phyloP scores from a whole-genome alignment of 2,888 invertebrate genomes.

The Leucania comma region DNA sequence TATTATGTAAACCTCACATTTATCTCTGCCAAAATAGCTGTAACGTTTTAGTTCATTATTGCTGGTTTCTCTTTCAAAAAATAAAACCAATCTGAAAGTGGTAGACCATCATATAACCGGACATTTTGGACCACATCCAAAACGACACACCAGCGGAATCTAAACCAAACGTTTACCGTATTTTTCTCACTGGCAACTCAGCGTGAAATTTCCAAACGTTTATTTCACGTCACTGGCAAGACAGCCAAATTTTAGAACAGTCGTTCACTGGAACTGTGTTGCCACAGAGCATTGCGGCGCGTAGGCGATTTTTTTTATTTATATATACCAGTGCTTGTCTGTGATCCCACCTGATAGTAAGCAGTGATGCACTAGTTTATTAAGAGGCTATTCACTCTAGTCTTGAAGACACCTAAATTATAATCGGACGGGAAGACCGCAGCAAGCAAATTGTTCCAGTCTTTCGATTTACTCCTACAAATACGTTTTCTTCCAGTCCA shows the following conservation, averaged over 20 bases:
- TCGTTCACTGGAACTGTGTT: conserved; percentile 11
- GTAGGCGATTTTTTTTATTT: neutral
- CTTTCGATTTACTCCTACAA: too few species aligned
- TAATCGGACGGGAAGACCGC: too few species aligned
- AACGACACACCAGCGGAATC: conserved; percentile 20
- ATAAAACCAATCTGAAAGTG: conserved; percentile 1
- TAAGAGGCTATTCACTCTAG: too few species aligned
- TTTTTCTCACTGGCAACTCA: conserved; percentile 38
- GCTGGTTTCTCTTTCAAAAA: neutral
- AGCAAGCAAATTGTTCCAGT: too few species aligned
- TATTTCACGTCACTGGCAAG: conserved; percentile 40
- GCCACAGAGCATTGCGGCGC: neutral
- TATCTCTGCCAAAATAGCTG: neutral
- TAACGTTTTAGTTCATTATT: neutral
- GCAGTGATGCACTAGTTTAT: too few species aligned
- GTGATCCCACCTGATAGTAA: too few species aligned
- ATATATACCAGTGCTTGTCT: too few species aligned
- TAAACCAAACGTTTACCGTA: conserved; percentile 28
- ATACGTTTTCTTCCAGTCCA: too few species aligned
- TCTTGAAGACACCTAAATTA: too few species aligned
- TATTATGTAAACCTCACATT: neutral
- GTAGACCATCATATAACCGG: conserved; percentile 2
- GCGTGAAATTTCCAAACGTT: conserved; percentile 42
- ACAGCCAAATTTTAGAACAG: conserved; percentile 24
- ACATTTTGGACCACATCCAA: conserved; percentile 47